Conservation (phyloP, 2,797 vertebrate genomes). For the Mallotus villosus region DNA sequence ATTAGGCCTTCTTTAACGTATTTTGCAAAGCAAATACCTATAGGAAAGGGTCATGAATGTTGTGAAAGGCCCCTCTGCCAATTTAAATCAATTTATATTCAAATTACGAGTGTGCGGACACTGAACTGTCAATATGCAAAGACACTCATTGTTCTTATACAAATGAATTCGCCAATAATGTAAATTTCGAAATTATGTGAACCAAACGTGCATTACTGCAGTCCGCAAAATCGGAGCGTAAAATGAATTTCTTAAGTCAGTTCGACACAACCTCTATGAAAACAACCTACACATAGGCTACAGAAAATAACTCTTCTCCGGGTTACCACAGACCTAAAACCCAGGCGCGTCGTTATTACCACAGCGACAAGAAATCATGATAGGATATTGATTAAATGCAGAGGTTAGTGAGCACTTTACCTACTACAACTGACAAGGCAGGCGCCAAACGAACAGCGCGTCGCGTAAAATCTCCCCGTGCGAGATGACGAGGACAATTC, state of each 20-base stretch:
- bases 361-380: neutral
- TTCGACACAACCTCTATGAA: neutral
- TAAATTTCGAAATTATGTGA: neutral
- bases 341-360: neutral
- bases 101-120: neutral
- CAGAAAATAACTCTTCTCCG: neutral
- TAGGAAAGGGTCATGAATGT: neutral
- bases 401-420: neutral
- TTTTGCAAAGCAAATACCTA: neutral
- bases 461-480: slow-evolving; percentile 33
- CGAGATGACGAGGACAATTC: neutral
- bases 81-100: neutral
- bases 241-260: neutral
- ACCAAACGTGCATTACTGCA: neutral
- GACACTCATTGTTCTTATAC: neutral
- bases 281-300: neutral
- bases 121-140: neutral
- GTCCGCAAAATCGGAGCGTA: slow-evolving; percentile 11
- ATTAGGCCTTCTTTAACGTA: too few species aligned
- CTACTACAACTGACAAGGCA: neutral
- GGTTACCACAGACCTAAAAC: neutral
- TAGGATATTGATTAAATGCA: neutral
- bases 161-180: slow-evolving; percentile 9
- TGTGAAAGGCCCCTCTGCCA: neutral
- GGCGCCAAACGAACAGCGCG: neutral